Base-by-base conservation (phyloP, 1,140 invertebrate species). In the Papilio helenus region DNA sequence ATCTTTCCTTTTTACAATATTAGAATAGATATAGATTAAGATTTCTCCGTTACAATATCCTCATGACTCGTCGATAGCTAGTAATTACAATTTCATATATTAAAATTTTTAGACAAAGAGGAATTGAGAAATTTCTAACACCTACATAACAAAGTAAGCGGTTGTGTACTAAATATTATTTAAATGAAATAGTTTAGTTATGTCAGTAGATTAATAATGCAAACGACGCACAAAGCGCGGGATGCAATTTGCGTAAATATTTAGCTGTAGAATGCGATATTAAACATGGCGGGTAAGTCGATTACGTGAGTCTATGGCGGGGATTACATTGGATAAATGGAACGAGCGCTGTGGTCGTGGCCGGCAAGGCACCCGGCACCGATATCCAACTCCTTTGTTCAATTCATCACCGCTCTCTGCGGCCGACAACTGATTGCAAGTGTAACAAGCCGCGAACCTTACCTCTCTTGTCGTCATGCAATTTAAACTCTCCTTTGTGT, bases 231-330 rank as follows among this genome's bases (percentile, higher is more conserved):
- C 82, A 77, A 86, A 84, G 42, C 46, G 23, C 58, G 72, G 61
- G 61, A 77, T 51, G 81, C 73, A 86, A 88, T 88, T 89, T 86
- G 89, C 79, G 83, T 88, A 91, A 92, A 89, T 86, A 89, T 91
- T 87, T 90, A 87, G 82, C 82, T 80, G 84, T 84, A 80, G 87
- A 89, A 86, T 86, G 80, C 84, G 74, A 89, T 91, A 90, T 91
- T 90, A 91, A 91, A 92, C 89, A 83, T 85, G 84, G 83, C 83
- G 87, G 81, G 84, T 87, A 87, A 92, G 85, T 91, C 86, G 88
- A 89, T 91, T 90, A 88, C 85, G 80, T 79, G 83, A 76, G 84
- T 84, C 85, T 89, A 89, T 88, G 87, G 82, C 84, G 80, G 82
- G 84, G 90, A 89, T 90, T 89, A 90, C 84, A 76, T 74, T 78